These are phyloP conservation scores for Apamea epomidion DNA, from an alignment of 2,888 invertebrate genomes.

Conservation along the genomic window DNA sequence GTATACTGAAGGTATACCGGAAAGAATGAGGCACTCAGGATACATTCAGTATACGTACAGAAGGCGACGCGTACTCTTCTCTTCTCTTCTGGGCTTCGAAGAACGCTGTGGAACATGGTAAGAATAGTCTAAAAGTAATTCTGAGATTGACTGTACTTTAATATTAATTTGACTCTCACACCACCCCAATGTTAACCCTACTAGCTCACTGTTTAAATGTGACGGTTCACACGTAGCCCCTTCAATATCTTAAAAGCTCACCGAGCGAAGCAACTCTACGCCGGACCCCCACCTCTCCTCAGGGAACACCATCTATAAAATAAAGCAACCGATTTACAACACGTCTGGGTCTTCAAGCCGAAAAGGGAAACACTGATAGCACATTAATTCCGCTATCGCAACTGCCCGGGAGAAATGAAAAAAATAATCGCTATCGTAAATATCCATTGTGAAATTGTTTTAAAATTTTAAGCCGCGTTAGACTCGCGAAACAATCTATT, in stretches of 20 bases:
- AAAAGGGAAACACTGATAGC: slow-evolving; percentile 86
- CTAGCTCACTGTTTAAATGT: slow-evolving; percentile 75
- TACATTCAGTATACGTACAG: slow-evolving; percentile 99
- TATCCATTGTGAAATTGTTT: slow-evolving; percentile 76
- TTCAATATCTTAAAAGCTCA: slow-evolving; percentile 87
- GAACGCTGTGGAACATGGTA: slow-evolving; percentile 67
- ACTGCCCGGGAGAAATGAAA: slow-evolving; percentile 72
- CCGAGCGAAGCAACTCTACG: slow-evolving; percentile 77
- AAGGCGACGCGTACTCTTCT: slow-evolving; percentile 94
- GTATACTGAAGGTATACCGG: slow-evolving; percentile 99
- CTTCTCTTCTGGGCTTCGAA: slow-evolving; percentile 72
- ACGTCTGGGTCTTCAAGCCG: slow-evolving; percentile 84
- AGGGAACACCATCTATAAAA: slow-evolving; percentile 88
- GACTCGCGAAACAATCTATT: slow-evolving; percentile 80
- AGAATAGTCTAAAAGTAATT: slow-evolving; percentile 43
- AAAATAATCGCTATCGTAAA: slow-evolving; percentile 78
- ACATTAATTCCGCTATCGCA: slow-evolving; percentile 81
- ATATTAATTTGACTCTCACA: slow-evolving; percentile 48
- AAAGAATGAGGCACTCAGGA: slow-evolving; percentile 98
- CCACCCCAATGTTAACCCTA: slow-evolving; percentile 61
- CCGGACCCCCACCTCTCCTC: slow-evolving; percentile 77
- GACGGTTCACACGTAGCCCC: slow-evolving; percentile 77
- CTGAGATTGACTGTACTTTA: slow-evolving; percentile 38
- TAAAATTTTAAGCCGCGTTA: slow-evolving; percentile 52
- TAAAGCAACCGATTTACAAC: slow-evolving; percentile 90